Base-by-base conservation (phyloP, 2,797 vertebrate species). In the Eulemur coronatus region DNA sequence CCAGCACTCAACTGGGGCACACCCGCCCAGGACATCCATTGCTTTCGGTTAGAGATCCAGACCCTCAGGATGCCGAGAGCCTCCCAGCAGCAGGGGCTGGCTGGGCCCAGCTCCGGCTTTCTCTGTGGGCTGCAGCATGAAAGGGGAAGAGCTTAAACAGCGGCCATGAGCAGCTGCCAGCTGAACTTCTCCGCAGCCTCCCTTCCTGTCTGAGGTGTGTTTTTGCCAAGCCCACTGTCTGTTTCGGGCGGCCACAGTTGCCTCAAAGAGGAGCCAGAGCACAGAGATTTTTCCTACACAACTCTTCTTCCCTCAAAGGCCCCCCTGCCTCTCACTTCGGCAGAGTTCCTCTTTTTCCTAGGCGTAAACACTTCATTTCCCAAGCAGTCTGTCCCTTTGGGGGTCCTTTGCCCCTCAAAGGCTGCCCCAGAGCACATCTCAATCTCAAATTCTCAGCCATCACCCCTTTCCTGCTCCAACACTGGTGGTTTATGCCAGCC, bases 151-250 rank as follows among this genome's bases (percentile, higher is more conserved):
- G 87, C 73, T 89, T 94, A 82, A 86, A 59, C 79, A 17, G 80
- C 3, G 28, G 84, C 84, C 89, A 6, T 17, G 94, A 92, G 90
- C 81, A 7, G 85, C 81, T 0, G 88, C 96, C 97, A 92, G 95
- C 94, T 63, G 87, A 89, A 48, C 95, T 82, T 94, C 91, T 86
- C 89, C 18, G 4, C 78, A 94, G 85, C 94, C 93, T 97, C 91
- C 94, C 95, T 97, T 97, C 97, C 97, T 96, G 97, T 97, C 97
- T 97, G 95, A 95, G 91, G 93, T 89, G 91, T 97, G 92, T 97
- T 97, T 96, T 97, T 98, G 97, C 97, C 97, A 97, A 97, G 94
- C 85, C 94, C 76, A 84, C 96, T 97, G 97, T 97, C 98, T 97
- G 96, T 96, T 75, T 94, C 1, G 90, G 85, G 93, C 95, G 52